Evolutionary conservation across 2,797 vertebrate species (phyloP), one percentile per base, ranked within the genome.

Genomic region (Anableps anableps): DNA sequence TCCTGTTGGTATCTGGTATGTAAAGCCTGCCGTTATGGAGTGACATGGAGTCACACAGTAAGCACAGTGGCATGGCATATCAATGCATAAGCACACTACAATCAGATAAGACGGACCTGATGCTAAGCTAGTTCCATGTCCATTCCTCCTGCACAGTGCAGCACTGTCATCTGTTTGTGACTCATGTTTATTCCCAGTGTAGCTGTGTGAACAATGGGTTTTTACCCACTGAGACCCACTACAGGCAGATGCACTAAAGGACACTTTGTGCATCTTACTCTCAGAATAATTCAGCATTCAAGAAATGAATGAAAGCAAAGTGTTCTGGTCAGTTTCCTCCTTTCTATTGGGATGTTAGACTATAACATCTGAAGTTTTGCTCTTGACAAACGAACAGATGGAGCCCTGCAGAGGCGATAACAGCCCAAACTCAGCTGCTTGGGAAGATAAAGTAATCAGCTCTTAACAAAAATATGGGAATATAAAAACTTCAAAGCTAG

Each of bases 141-240:
- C 76, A 58, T 77, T 47, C 31, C 80, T 87, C 82, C 79, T 78
- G 79, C 80, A 64, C 83, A 48, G 23, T 38, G 85, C 85, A 92
- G 85, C 84, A n/a, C 29, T 41, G 9, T 84, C 80, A 75, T 83
- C 78, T 86, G 85, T 89, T 75, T 82, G 80, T 90, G 88, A 89
- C 86, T 92, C 88, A 89, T 90, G 83, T 85, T 86, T 87, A 79
- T 77, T 88, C 85, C 81, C 84, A 84, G 62, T 86, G 87, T 66
- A 68, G 75, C 77, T 72, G 29, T 81, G 80, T 86, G 79, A 68
- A 68, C 88, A 86, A 89, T 70, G 77, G 66, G 36, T n/a, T 85
- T n/a, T 85, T 76, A 83, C 80, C 80, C 80, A 75, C 84, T 64
- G 82, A 77, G 85, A 72, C 71, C 48, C 45, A 17, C 74, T 43